These are phyloP conservation scores for Macaria liturata DNA, from an alignment of 2,888 invertebrate genomes.

Conservation along the genomic window DNA sequence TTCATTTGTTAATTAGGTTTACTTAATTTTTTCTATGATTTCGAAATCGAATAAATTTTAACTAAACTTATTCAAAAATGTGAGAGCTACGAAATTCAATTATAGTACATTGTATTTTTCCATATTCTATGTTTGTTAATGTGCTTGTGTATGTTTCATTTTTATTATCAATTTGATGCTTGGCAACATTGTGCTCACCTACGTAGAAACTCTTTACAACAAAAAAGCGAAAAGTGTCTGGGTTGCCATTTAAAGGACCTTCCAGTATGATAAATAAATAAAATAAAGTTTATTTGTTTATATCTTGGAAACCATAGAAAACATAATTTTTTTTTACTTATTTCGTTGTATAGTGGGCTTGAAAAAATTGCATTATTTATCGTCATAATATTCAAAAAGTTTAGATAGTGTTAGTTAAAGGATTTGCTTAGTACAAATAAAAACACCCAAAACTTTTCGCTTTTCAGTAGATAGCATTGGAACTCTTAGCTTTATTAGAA, in stretches of 20 bases:
- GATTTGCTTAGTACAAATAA: constrained; percentile 8
- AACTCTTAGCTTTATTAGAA: constrained; percentile 69
- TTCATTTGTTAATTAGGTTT: no score
- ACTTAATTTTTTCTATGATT: no score
- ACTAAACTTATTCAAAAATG: constrained; percentile 27
- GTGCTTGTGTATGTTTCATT: constrained; percentile 78
- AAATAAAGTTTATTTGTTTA: no score
- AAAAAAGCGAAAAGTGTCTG: constrained; percentile 69
- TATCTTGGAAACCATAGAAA: no score
- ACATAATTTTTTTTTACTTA: no score
- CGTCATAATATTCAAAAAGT: no score
- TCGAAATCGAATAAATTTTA: no score
- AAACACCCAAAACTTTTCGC: constrained; percentile 63
- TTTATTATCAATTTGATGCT: constrained; percentile 83
- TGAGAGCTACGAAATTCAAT: constrained; percentile 38
- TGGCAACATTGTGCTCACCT: constrained; percentile 83
- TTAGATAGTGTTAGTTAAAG: no score
- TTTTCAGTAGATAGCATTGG: constrained; percentile 70
- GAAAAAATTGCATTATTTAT: no score
- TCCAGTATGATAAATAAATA: no score
- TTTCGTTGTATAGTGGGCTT: no score
- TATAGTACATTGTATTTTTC: constrained; percentile 11
- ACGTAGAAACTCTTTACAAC: constrained; percentile 43
- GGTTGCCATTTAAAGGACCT: constrained; percentile 32
- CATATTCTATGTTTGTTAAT: constrained; percentile 35